phyloP scores from a whole-genome alignment of 2,113 vertebrate genomes.

The Acrocephalus kingi region DNA sequence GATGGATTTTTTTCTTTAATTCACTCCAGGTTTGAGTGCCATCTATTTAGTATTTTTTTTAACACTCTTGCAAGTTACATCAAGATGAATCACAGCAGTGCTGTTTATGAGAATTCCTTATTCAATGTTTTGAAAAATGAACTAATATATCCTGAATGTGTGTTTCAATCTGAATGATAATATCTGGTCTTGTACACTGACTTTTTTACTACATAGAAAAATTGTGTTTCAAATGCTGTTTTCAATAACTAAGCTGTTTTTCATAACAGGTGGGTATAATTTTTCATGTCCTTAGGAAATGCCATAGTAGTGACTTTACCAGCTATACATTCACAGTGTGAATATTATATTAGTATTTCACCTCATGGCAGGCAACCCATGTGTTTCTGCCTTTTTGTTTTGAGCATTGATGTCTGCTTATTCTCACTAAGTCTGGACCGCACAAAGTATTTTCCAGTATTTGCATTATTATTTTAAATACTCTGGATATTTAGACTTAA shows the following conservation, averaged over 20 bases:
- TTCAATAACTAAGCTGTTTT: not conserved
- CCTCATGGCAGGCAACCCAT: not conserved
- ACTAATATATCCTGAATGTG: not conserved
- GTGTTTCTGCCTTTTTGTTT: not conserved
- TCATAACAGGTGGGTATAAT: not conserved
- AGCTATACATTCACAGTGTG: not conserved
- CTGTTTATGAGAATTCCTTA: not conserved
- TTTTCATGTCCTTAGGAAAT: not conserved
- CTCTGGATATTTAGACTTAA: not conserved
- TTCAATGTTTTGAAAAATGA: not conserved
- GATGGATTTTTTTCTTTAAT: not conserved
- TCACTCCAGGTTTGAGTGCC: not conserved
- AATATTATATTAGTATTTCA: not conserved
- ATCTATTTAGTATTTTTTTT: not conserved
- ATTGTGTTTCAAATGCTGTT: not conserved
- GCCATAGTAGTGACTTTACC: not conserved
- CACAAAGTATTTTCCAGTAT: constrained; percentile 23
- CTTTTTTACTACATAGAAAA: not conserved
- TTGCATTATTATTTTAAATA: not conserved
- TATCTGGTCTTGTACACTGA: not conserved
- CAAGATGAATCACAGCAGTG: not conserved
- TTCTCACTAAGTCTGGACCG: not conserved
- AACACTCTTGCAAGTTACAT: not conserved
- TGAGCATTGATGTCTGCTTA: not conserved
- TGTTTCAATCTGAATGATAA: not conserved